Conservation (phyloP, 1,140 invertebrate species). For the Carposina sasakii region DNA sequence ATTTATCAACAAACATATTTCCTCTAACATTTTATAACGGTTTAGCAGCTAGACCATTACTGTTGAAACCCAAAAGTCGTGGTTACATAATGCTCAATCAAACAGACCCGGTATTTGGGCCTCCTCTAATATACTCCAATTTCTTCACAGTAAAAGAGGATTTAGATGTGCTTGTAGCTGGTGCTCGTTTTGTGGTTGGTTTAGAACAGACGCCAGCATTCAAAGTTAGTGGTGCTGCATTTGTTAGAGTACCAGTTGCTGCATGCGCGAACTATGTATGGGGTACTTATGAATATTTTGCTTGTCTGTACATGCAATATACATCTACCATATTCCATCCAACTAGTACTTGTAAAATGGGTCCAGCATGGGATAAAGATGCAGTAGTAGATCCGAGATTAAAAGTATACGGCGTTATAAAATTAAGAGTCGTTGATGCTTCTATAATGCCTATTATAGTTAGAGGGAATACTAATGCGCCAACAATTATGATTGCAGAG, state of each 20-base stretch:
- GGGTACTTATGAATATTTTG: conserved; percentile 79
- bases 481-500: conserved; percentile 77
- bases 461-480: conserved; percentile 76
- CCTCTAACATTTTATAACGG: conserved; percentile 71
- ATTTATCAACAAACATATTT: conserved; percentile 60
- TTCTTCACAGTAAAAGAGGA: conserved; percentile 80
- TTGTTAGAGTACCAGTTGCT: conserved; percentile 74
- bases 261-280: conserved; percentile 76
- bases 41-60: conserved; percentile 71
- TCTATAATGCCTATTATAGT: conserved; percentile 80
- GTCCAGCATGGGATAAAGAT: conserved; percentile 75
- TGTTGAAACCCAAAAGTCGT: conserved; percentile 80
- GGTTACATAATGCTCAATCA: conserved; percentile 79
- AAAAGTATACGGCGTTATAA: conserved; percentile 78
- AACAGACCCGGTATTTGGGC: conserved; percentile 79
- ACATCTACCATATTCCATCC: conserved; percentile 85
- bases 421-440: conserved; percentile 83
- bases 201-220: conserved; percentile 76
- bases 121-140: conserved; percentile 87
- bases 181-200: conserved; percentile 71
- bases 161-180: conserved; percentile 75
- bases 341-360: conserved; percentile 91
- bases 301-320: conserved; percentile 77
- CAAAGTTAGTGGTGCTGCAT: conserved; percentile 69
- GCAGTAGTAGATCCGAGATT: conserved; percentile 83